Evolutionary conservation across 2,113 vertebrate genomes (phyloP).

Genomic region (Gallinago undulata): DNA sequence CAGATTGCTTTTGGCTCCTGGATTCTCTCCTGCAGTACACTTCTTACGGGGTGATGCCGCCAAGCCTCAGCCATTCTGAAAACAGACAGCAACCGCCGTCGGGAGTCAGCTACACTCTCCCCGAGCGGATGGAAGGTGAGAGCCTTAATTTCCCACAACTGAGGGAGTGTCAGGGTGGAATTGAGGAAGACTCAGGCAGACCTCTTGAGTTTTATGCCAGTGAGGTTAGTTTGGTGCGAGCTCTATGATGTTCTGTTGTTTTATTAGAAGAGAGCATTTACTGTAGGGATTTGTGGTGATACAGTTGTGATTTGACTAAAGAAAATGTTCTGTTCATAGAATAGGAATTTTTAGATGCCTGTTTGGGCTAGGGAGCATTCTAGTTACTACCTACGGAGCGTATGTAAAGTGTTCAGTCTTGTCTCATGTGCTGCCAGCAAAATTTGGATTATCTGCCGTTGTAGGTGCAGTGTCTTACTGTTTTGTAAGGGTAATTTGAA

Average conservation of each 20-base stretch:
- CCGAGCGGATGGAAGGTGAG: conserved; percentile 95
- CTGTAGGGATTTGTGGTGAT: background rate
- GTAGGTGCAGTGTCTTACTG: background rate
- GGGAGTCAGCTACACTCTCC: conserved; percentile 75
- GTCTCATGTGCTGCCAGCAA: background rate
- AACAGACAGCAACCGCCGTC: conserved; percentile 84
- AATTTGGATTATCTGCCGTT: background rate
- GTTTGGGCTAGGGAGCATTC: background rate
- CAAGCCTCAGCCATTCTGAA: conserved; percentile 93
- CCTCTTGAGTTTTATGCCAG: fast-evolving
- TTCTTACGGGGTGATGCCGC: conserved; percentile 89
- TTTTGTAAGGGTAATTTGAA: background rate
- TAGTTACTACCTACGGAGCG: background rate
- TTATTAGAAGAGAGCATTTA: background rate
- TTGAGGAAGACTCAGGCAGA: background rate
- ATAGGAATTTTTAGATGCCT: background rate
- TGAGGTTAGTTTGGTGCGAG: background rate
- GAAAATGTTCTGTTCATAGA: background rate
- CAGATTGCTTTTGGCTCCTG: conserved; percentile 97
- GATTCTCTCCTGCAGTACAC: conserved; percentile 96
- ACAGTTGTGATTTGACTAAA: background rate
- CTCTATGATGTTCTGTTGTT: background rate
- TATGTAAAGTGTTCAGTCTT: background rate
- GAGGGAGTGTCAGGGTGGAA: background rate
- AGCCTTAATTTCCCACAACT: fast-evolving